Evolutionary conservation across 2,888 invertebrate species (phyloP).

Genomic region (Diabrotica balteata): DNA sequence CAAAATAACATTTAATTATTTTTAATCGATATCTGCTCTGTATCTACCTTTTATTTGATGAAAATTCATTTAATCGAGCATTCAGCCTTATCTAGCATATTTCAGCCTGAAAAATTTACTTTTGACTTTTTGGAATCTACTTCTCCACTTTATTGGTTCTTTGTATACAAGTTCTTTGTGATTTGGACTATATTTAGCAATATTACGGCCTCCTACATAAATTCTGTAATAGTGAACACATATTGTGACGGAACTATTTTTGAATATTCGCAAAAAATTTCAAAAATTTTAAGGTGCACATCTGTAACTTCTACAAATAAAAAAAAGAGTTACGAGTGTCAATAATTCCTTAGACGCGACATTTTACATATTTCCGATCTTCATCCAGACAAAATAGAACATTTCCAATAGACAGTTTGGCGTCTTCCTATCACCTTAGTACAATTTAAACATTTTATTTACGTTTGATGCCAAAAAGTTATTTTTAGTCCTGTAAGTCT

Average conservation of each 20-base stretch:
- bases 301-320: not conserved
- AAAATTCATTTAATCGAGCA: no score
- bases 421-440: conserved; percentile 18
- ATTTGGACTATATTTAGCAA: no score
- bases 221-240: no score
- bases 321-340: not conserved
- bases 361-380: conserved; percentile 1
- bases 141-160: no score
- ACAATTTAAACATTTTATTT: conserved; percentile 15
- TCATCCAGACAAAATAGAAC: not conserved
- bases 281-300: not conserved
- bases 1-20: no score
- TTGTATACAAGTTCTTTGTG: no score
- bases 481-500: conserved; percentile 26
- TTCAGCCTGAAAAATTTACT: no score
- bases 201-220: no score
- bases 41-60: no score
- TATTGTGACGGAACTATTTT: not conserved
- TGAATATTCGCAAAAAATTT: not conserved
- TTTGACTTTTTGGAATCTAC: no score
- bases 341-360: not conserved
- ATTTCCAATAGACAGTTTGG: conserved; percentile 21
- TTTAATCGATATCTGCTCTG: no score
- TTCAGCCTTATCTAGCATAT: no score
- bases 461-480: conserved; percentile 20